Base-by-base conservation (phyloP, 2,888 invertebrate species). In the Tetanocera ferruginea region DNA sequence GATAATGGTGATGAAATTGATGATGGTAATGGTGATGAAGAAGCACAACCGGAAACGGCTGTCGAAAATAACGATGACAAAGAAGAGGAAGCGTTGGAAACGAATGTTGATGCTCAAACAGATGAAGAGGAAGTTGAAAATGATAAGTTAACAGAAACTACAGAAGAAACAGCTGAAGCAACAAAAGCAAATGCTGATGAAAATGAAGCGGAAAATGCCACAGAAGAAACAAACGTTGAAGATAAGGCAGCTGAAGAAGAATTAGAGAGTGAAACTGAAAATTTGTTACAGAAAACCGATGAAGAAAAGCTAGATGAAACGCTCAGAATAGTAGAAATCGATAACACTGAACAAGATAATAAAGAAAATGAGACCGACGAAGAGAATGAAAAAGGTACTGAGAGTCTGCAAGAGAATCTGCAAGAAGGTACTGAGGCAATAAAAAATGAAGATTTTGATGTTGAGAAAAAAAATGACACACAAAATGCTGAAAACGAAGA, bases 71-170 rank as follows among this genome's bases (percentile, higher is more conserved):
- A 71, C 62, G n/a, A 9, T 66, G 19, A 74, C 57, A 43, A 77
- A 52, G 74, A 79, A 66, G 78, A 75, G 83, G 83, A 78, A 79
- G 76, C 52, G 80, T 81, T 64, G 81, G 81, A 34, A 51, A 78
- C 49, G 71, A 79, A 62, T 78, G 82, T 69, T 80, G 84, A 55
- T 11, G 25, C 64, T n/a, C 8, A 3, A n/a, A 34, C 51, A 14
- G 23, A 52, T 72, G 57, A 67, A 0, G 52, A 76, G 78, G 85
- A 62, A 5, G 55, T 64, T 34, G 6, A 74, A 6, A 51, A 51
- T 0, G 31, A 77, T 28, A 17, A 28, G 5, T 66, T 49, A 8
- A 9, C 37, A 64, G 57, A 69, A 19, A 49, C 49, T 49, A 11
- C 67, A 9, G 67, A 66, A 62, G 80, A 84, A 76, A 80, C 81